Evolutionary conservation across 2,888 invertebrate species (phyloP).

Genomic region (Temnothorax ravouxi): DNA sequence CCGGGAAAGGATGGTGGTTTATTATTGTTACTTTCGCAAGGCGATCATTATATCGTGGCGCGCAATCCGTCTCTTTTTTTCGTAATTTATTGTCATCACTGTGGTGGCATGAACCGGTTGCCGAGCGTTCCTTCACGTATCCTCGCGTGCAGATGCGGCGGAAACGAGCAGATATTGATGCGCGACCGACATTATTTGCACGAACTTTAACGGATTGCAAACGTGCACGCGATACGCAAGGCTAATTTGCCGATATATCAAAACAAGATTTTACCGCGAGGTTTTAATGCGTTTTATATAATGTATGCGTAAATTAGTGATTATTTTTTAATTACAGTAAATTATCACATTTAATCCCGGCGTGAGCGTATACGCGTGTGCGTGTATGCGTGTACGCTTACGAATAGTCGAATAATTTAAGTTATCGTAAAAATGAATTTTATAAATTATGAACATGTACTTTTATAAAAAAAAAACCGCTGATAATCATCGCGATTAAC

Average conservation of each 20-base stretch:
- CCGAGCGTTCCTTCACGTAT: conserved; percentile 18
- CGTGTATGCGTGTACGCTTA: neutral
- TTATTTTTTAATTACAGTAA: conserved; percentile 30
- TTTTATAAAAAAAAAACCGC: neutral
- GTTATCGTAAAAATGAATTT: conserved; percentile 11
- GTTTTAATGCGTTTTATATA: conserved; percentile 13
- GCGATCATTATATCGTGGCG: conserved; percentile 58
- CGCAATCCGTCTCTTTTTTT: conserved; percentile 53
- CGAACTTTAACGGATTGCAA: conserved; percentile 42
- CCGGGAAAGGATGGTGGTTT: conserved; percentile 29
- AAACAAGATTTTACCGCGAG: neutral
- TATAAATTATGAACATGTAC: neutral
- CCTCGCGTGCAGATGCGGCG: conserved; percentile 1
- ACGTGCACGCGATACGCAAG: conserved; percentile 31
- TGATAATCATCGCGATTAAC: neutral
- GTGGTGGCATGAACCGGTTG: neutral
- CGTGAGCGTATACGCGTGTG: neutral
- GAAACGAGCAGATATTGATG: conserved; percentile 42
- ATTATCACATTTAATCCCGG: conserved; percentile 15
- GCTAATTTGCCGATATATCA: conserved; percentile 41
- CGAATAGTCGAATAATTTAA: conserved; percentile 22
- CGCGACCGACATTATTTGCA: conserved; percentile 42
- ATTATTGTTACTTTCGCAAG: conserved; percentile 68
- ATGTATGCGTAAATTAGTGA: neutral
- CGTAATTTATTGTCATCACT: conserved; percentile 40